Conservation (phyloP, 2,113 vertebrate genomes). For the Ictidomys tridecemlineatus region DNA sequence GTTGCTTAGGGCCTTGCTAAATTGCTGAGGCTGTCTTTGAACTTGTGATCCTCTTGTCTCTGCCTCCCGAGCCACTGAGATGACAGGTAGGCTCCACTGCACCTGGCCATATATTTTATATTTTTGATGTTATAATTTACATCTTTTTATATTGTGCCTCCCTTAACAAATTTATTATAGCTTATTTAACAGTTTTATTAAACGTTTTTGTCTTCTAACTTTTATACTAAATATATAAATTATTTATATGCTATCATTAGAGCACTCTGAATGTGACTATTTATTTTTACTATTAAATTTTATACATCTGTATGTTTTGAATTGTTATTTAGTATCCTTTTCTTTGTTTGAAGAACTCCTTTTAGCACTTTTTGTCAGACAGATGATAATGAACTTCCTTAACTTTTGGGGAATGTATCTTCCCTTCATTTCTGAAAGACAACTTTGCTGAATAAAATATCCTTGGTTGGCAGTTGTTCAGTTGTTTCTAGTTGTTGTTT, state of each 20-base stretch:
- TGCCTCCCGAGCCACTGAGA: too few species aligned
- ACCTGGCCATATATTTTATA: neutral
- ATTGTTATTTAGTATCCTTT: neutral
- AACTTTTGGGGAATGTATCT: neutral
- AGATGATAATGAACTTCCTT: neutral
- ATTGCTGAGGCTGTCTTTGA: too few species aligned
- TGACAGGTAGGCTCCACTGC: too few species aligned
- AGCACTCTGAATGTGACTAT: neutral
- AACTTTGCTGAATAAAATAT: neutral
- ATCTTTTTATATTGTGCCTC: neutral
- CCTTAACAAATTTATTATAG: neutral
- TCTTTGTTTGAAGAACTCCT: neutral
- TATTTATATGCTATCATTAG: neutral
- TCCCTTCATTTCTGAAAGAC: neutral
- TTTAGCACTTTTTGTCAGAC: neutral
- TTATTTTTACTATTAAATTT: neutral
- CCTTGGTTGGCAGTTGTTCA: neutral
- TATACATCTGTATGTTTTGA: neutral
- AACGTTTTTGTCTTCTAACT: neutral
- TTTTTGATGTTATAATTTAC: neutral
- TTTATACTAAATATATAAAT: neutral
- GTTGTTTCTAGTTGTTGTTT: neutral
- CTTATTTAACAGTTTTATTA: neutral
- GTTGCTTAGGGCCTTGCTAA: too few species aligned
- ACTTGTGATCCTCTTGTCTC: too few species aligned